These are phyloP conservation scores for Spea hammondii DNA, from an alignment of 2,797 vertebrate species.

Conservation along the genomic window DNA sequence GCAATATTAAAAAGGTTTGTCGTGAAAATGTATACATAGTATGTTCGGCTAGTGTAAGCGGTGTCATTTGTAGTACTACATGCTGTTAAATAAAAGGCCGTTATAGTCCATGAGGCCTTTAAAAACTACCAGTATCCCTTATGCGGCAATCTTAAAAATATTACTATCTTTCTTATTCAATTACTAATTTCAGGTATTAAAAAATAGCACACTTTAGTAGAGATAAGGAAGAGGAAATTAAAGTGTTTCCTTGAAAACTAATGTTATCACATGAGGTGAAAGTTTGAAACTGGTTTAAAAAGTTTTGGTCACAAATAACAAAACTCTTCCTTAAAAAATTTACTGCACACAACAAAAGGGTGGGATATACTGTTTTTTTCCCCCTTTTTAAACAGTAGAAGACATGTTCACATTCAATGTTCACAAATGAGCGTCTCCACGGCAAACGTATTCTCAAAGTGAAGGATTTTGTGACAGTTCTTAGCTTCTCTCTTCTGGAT, in stretches of 20 bases:
- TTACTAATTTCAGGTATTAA: slow-evolving; percentile 64
- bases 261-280: slow-evolving; percentile 66
- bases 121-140: neutral
- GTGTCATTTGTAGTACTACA: slow-evolving; percentile 25
- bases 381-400: slow-evolving; percentile 53
- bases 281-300: slow-evolving; percentile 61
- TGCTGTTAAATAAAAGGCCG: neutral
- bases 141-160: neutral
- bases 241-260: slow-evolving; percentile 51
- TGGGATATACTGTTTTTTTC: slow-evolving; percentile 58
- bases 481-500: slow-evolving; percentile 89
- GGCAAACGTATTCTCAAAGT: slow-evolving; percentile 85
- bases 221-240: slow-evolving; percentile 57
- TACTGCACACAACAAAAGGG: slow-evolving; percentile 76
- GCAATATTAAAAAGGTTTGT: slow-evolving; percentile 31
- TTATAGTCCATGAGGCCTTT: neutral
- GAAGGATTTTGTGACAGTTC: slow-evolving; percentile 83
- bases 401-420: slow-evolving; percentile 37
- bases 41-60: slow-evolving; percentile 16
- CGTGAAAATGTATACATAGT: slow-evolving; percentile 19
- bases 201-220: slow-evolving; percentile 62
- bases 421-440: slow-evolving; percentile 89
- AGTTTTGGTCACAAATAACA: slow-evolving; percentile 71
- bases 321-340: slow-evolving; percentile 62
- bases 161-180: slow-evolving; percentile 52